phyloP scores from a whole-genome alignment of 2,888 invertebrate species.

The Rhagonycha fulva region DNA sequence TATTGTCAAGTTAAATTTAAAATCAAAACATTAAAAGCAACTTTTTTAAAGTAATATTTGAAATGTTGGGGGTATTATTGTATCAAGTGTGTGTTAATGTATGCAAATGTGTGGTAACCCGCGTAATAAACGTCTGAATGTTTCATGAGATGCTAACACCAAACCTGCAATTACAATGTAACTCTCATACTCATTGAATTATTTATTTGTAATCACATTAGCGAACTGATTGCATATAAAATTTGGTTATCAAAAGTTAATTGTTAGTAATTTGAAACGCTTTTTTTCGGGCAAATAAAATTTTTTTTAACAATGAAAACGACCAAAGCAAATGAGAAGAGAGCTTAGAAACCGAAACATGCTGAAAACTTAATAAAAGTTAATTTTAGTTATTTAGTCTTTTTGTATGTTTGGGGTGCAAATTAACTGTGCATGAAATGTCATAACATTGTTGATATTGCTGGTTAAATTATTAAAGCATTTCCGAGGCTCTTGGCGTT shows the following conservation, averaged over 20 bases:
- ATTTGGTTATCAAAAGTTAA: background rate
- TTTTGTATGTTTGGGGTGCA: background rate
- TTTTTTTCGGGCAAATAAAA: background rate
- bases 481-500: background rate
- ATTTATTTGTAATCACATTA: slow-evolving; percentile 24
- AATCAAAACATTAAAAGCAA: background rate
- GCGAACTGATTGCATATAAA: slow-evolving; percentile 15
- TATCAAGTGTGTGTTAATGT: slow-evolving; percentile 26
- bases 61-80: slow-evolving; percentile 18
- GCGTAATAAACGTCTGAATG: slow-evolving; percentile 26
- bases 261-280: background rate
- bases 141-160: slow-evolving; percentile 27
- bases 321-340: background rate
- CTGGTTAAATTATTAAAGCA: slow-evolving; percentile 3
- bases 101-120: slow-evolving; percentile 29
- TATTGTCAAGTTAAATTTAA: background rate
- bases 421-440: background rate
- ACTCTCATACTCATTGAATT: slow-evolving; percentile 20
- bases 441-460: slow-evolving; percentile 1
- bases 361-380: background rate
- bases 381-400: background rate
- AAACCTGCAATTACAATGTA: slow-evolving; percentile 20
- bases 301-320: background rate
- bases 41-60: slow-evolving; percentile 10
- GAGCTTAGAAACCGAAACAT: background rate